Conservation (phyloP, 2,888 invertebrate genomes). For the Linyphia triangularis region DNA sequence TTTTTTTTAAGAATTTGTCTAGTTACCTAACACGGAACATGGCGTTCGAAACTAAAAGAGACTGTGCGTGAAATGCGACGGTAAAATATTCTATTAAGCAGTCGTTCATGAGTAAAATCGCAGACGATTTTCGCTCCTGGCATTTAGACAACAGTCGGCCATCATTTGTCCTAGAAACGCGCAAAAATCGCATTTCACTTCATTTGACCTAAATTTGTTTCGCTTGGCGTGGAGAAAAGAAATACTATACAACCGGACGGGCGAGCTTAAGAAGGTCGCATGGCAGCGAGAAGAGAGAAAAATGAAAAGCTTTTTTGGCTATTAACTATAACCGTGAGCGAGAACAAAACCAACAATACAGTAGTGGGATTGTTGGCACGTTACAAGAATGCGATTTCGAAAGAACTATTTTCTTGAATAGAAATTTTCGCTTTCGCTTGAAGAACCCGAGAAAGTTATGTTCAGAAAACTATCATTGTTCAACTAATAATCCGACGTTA, state of each 20-base stretch:
- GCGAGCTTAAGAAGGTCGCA: slow-evolving; percentile 71
- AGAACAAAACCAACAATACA: slow-evolving; percentile 60
- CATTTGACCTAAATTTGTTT: slow-evolving; percentile 70
- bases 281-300: slow-evolving; percentile 15
- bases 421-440: slow-evolving; percentile 10
- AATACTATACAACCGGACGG: slow-evolving; percentile 66
- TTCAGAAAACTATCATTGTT: too few species aligned
- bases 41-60: background rate
- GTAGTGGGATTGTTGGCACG: slow-evolving; percentile 15
- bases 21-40: too few species aligned
- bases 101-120: slow-evolving; percentile 3
- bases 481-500: too few species aligned
- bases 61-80: background rate
- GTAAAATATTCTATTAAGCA: background rate
- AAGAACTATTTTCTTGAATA: slow-evolving; percentile 41
- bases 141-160: slow-evolving; percentile 7
- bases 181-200: slow-evolving; percentile 65
- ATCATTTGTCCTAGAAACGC: slow-evolving; percentile 62
- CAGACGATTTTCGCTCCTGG: slow-evolving; percentile 1
- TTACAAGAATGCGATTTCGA: slow-evolving; percentile 37
- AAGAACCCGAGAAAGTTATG: background rate
- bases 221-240: slow-evolving; percentile 61
- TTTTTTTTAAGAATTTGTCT: too few species aligned
- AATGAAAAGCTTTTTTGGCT: slow-evolving; percentile 1
- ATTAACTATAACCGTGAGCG: slow-evolving; percentile 67